A percentile compares a stretch with the other conserved stretches of the same genome.
Conservation (phyloP, 1,140 invertebrate genomes). For the Meloidogyne floridensis region DNA sequence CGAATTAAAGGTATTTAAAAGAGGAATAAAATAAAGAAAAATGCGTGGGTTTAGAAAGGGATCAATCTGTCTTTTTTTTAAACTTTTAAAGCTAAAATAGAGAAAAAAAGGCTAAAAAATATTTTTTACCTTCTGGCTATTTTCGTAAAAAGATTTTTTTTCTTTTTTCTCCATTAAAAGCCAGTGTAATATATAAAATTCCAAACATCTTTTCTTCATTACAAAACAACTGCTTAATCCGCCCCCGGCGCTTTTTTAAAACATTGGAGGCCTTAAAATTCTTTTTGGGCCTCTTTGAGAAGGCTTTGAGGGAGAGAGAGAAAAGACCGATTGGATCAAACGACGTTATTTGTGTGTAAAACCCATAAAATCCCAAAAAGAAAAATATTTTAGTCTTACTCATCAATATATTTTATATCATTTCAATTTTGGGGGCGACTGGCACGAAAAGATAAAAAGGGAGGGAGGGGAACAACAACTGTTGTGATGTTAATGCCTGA, state of each 20-base stretch:
- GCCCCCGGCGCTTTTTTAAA: background rate
- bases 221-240: background rate
- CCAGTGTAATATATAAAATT: too few relatives aligned
- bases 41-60: constrained; percentile 4
- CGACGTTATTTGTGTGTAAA: background rate
- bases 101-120: background rate
- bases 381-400: background rate
- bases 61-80: background rate
- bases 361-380: background rate
- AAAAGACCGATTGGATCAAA: constrained; percentile 9
- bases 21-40: background rate
- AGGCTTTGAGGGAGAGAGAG: background rate
- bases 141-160: background rate
- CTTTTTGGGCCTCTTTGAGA: background rate
- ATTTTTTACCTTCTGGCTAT: background rate
- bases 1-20: background rate
- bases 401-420: background rate
- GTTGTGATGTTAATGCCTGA: background rate
- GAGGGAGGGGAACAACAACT: background rate
- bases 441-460: background rate
- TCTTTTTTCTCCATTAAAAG: background rate
- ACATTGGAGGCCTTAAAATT: too few relatives aligned
- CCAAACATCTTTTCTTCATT: background rate
- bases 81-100: background rate
- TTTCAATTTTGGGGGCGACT: background rate